Base-by-base conservation (phyloP, 2,113 vertebrate species). In the Setophaga petechia region DNA sequence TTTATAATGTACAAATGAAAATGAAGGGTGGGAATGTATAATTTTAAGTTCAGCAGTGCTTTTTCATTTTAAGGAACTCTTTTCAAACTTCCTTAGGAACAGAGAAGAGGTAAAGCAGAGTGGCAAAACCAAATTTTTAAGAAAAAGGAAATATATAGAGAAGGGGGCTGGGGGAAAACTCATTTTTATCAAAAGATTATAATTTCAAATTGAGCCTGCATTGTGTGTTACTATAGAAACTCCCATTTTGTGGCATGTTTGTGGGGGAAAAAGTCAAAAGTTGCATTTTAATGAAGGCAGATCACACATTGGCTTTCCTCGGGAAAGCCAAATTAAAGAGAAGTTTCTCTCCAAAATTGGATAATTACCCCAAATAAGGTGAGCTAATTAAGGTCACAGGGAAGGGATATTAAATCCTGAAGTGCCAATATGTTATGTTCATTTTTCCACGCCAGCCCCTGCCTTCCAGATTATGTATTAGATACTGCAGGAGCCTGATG, bases 401-500 rank as follows among this genome's bases (percentile, higher is more conserved):
- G 51, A 97, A 94, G 41, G 84, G 84, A n/a, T 72, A 58, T 76
- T 89, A 93, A 82, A 85, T 91, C 81, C 91, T 81, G 47, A 90
- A 94, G 76, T 80, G 93, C 82, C 93, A 91, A 63, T 49, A 55
- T 69, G 90, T 83, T 87, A 43, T 63, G 35, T 78, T 95, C 89
- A 63, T 94, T 94, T 77, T 90, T 67, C 80, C 94, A 96, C 55
- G 23, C 84, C 81, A 74, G 94, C 89, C 94, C 84, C 87, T 33
- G 5, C 96, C 90, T 89, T 82, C 90, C 85, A 94, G 98, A 98
- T 98, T 97, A 97, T 97, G 96, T 93, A 91, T 97, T 97, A 98
- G 94, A 94, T 96, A 94, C 97, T 96, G 96, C 96, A 20, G 96
- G 96, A 95, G 96, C 92, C 98, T 97, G 95, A 95, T 96, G 97